Base-by-base conservation (phyloP, 2,888 invertebrate species). In the Azorinus chamasolen region DNA sequence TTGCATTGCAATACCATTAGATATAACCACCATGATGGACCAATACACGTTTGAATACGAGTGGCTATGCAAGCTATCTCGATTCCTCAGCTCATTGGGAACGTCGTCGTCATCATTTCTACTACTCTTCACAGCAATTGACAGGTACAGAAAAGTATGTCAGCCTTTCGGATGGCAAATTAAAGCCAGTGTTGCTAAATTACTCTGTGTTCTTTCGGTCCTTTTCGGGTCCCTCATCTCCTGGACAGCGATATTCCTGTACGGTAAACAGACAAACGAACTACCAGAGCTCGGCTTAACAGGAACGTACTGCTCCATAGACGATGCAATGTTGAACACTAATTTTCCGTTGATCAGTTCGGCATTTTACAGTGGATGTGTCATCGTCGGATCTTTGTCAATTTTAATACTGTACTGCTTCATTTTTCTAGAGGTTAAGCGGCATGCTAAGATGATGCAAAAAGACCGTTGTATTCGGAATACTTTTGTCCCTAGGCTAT, bases 111-210 rank as follows among this genome's bases (percentile, higher is more conserved):
- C 83, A 3, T 74, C 78, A 0, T 76, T 63, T 25, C 53, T 86
- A 8, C 58, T 86, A 6, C 32, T 86, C 0, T 64, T 79, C 22
- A 86, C 84, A 25, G 83, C 84, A 10, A 65, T 86, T 12, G 86
- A 86, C 48, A 72, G 89, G 14, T 88, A 84, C 61, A 70, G 83
- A 20, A 87, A 86, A 58, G 84, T 88, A 5, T 89, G 88, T 55
- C 78, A 63, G 43, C 87, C 88, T 0, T 73, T 85, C 22, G 71
- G 80, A 14, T 63, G 58, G 46, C 89, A 89, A 58, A 85, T 89
- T 18, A 69, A 79, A 0, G 64, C 83, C 8, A 66, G 22, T 1
- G 68, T 76, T 50, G 87, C 87, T 25, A 84, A 72, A 43, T 45
- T 48, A 8, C 51, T 84, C 1, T 83, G 82, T 59, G 45, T 64